These are phyloP conservation scores for Paradoxurus hermaphroditus DNA, from an alignment of 2,113 vertebrate species.

Conservation along the genomic window DNA sequence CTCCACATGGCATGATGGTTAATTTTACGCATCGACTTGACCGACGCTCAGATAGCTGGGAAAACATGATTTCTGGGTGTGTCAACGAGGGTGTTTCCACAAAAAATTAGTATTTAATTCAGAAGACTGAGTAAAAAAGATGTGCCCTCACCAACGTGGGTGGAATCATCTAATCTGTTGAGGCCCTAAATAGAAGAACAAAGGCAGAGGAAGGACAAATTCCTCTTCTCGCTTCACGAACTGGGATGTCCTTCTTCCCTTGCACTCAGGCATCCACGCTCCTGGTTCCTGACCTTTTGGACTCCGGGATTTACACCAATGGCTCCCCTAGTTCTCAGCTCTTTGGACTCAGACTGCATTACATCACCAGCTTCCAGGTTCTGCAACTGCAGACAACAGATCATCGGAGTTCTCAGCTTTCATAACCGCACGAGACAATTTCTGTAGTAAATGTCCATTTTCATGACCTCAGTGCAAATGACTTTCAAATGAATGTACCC, in stretches of 20 bases:
- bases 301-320: background rate
- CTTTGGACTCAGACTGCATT: background rate
- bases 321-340: too few species aligned
- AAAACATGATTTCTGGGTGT: background rate
- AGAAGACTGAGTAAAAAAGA: background rate
- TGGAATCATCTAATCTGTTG: background rate
- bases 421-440: background rate
- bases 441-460: background rate
- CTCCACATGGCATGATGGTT: background rate
- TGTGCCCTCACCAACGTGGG: background rate
- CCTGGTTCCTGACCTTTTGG: background rate
- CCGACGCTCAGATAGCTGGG: background rate
- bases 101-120: background rate
- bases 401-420: background rate
- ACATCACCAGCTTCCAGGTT: background rate
- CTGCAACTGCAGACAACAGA: background rate
- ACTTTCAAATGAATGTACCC: background rate
- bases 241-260: background rate
- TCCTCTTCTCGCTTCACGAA: background rate
- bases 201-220: background rate
- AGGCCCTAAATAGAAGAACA: background rate
- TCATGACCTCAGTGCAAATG: background rate
- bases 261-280: accelerated
- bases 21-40: background rate
- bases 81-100: background rate